Evolutionary conservation across 2,888 invertebrate species (phyloP).

Genomic region (Dasysyrphus albostriatus): DNA sequence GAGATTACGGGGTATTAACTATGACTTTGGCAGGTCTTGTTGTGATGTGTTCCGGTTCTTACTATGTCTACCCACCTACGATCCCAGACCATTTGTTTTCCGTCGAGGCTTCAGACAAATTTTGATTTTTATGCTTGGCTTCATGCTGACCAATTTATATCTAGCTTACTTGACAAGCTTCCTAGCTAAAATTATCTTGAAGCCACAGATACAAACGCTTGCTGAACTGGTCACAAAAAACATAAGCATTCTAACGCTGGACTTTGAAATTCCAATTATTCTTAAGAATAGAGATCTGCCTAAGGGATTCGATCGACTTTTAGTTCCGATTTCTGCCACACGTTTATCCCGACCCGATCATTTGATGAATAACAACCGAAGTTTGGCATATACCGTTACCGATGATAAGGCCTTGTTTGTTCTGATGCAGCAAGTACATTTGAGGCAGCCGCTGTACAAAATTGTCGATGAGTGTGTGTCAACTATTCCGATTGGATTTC

Average conservation of each 20-base stretch:
- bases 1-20: slow-evolving; percentile 2
- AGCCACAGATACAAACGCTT: slow-evolving; percentile 74
- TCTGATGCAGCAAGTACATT: slow-evolving; percentile 77
- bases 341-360: slow-evolving; percentile 45
- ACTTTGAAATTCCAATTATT: slow-evolving; percentile 77
- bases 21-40: slow-evolving; percentile 72
- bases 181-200: slow-evolving; percentile 77
- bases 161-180: slow-evolving; percentile 78
- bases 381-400: slow-evolving; percentile 72
- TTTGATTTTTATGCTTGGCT: slow-evolving; percentile 76
- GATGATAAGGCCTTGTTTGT: slow-evolving; percentile 77
- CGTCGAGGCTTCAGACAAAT: slow-evolving; percentile 58
- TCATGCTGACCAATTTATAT: slow-evolving; percentile 78
- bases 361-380: slow-evolving; percentile 41
- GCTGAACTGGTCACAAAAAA: slow-evolving; percentile 72
- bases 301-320: slow-evolving; percentile 65
- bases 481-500: slow-evolving; percentile 77
- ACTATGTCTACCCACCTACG: slow-evolving; percentile 74
- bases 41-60: slow-evolving; percentile 76
- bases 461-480: slow-evolving; percentile 76
- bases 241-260: slow-evolving; percentile 73
- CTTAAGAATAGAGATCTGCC: slow-evolving; percentile 77
- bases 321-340: slow-evolving; percentile 64
- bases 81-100: slow-evolving; percentile 32
- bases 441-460: slow-evolving; percentile 76